Percentiles rank a stretch among this genome's conserved stretches.
Conservation (phyloP, 2,113 vertebrate genomes). For the Gobius niger region DNA sequence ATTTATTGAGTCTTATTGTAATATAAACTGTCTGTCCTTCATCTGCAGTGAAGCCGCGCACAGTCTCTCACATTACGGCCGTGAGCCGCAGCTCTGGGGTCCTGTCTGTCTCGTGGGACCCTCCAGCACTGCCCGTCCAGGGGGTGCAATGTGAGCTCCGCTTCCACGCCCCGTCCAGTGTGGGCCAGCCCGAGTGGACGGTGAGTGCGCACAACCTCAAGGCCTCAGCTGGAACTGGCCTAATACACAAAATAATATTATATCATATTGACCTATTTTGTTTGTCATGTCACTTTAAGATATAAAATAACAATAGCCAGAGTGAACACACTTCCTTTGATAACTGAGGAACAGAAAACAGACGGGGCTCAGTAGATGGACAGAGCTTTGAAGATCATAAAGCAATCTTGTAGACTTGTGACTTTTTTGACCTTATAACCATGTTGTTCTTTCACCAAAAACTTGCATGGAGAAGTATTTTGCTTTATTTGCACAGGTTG, state of each 20-base stretch:
- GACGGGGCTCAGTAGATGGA: neutral
- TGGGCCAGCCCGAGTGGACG: constrained; percentile 78
- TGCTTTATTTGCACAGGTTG: no score
- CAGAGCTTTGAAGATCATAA: no score
- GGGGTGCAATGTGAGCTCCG: constrained; percentile 83
- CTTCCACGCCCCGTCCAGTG: constrained; percentile 52
- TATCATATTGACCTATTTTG: neutral
- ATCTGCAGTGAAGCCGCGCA: constrained; percentile 83
- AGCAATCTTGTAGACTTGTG: no score
- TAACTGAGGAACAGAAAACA: neutral
- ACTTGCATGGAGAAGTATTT: no score
- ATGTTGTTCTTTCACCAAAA: no score
- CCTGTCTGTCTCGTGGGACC: constrained; percentile 82
- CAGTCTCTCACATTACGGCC: constrained; percentile 78
- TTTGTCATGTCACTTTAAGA: neutral
- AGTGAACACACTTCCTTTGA: neutral
- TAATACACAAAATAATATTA: neutral
- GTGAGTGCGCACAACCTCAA: constrained; percentile 59
- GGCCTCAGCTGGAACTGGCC: neutral
- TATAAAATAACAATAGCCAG: neutral
- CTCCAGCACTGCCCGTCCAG: constrained; percentile 71
- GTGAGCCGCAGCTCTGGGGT: constrained; percentile 74
- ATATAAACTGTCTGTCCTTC: neutral
- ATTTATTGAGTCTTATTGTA: no score
- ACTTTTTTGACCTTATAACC: no score